Evolutionary conservation across 1,140 invertebrate species (phyloP).

Genomic region (Drosophila orena): DNA sequence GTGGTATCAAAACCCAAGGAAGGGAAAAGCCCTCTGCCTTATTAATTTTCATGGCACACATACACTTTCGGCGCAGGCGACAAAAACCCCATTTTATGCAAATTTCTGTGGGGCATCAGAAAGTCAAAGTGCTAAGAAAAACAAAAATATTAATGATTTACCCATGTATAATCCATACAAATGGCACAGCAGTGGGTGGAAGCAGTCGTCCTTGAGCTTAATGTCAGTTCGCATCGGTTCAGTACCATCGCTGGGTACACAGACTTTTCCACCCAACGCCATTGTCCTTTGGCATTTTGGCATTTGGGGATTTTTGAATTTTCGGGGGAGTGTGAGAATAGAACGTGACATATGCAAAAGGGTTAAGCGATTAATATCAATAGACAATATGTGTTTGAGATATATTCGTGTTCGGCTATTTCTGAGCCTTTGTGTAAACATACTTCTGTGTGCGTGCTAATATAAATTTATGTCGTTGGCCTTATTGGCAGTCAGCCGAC

Average conservation of each 20-base stretch:
- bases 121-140: slow-evolving; percentile 71
- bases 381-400: slow-evolving; percentile 50
- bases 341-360: slow-evolving; percentile 61
- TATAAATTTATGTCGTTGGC: slow-evolving; percentile 50
- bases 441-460: slow-evolving; percentile 16
- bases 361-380: slow-evolving; percentile 70
- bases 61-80: slow-evolving; percentile 8
- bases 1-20: not conserved
- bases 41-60: slow-evolving; percentile 62
- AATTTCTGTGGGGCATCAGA: slow-evolving; percentile 53
- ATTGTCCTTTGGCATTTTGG: slow-evolving; percentile 27
- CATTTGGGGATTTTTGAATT: slow-evolving; percentile 20
- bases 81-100: slow-evolving; percentile 71
- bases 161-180: slow-evolving; percentile 77
- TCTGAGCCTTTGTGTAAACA: slow-evolving; percentile 16
- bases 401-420: slow-evolving; percentile 24
- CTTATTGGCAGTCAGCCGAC: slow-evolving; percentile 28
- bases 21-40: slow-evolving; percentile 24
- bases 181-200: slow-evolving; percentile 45
- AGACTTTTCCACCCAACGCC: slow-evolving; percentile 50
- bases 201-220: slow-evolving; percentile 44
- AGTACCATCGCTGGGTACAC: slow-evolving; percentile 36
- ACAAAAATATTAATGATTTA: slow-evolving; percentile 80
- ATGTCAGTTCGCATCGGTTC: slow-evolving; percentile 41
- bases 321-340: not conserved